phyloP scores from a whole-genome alignment of 2,113 vertebrate species.

The Falco punctatus region DNA sequence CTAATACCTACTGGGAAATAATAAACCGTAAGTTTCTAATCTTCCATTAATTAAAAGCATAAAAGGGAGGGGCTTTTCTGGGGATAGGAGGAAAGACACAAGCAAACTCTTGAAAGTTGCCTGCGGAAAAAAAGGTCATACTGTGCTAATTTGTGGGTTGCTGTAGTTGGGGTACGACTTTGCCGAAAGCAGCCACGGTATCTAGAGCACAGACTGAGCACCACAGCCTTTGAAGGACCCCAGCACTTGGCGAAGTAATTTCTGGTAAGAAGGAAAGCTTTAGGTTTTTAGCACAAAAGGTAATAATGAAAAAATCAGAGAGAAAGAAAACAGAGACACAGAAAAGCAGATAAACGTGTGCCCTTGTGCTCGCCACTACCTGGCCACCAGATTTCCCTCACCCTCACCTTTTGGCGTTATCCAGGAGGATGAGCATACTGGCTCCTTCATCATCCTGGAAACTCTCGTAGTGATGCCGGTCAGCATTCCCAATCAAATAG shows the following conservation, averaged over 20 bases:
- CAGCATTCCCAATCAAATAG: constrained; percentile 96
- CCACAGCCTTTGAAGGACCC: background rate
- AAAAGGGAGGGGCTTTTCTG: background rate
- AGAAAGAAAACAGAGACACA: background rate
- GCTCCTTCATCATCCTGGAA: constrained; percentile 97
- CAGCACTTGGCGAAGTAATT: background rate
- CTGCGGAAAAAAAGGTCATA: background rate
- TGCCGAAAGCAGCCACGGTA: background rate
- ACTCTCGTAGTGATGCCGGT: constrained; percentile 98
- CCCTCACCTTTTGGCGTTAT: constrained; percentile 94
- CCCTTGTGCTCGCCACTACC: background rate
- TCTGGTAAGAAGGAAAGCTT: background rate
- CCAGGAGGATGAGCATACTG: constrained; percentile 97
- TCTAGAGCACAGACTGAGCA: background rate
- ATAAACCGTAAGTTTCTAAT: background rate
- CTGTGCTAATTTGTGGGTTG: background rate
- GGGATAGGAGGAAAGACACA: background rate
- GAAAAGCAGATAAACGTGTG: background rate
- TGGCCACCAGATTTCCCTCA: background rate
- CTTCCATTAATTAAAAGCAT: background rate
- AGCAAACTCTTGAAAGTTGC: background rate
- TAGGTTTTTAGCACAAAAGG: background rate
- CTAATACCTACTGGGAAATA: background rate
- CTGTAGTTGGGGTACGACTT: background rate
- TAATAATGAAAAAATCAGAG: background rate